Evolutionary conservation across 2,797 vertebrate species (phyloP), one percentile per base, ranked within the genome.

Genomic region (Pachyuromys duprasi): DNA sequence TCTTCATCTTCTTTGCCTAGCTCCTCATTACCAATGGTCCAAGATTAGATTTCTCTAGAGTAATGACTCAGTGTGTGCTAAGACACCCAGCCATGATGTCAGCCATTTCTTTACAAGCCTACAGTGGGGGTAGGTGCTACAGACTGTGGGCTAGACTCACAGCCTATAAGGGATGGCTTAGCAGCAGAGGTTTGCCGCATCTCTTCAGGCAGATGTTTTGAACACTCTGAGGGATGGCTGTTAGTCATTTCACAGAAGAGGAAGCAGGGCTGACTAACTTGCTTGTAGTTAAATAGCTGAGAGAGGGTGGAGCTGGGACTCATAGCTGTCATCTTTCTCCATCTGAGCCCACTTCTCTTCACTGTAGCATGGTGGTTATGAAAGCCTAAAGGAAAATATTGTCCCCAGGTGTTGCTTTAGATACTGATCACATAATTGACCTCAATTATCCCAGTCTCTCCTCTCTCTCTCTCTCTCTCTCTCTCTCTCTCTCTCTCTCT

Each of bases 41-140:
- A 70, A 96, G 65, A 78, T 67, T 78, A 96, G 74, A 90, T 80
- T 42, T 45, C 79, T 81, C 95, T 13, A 31, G 81, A 95, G 62
- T 14, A 81, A 94, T 92, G 91, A 96, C 72, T 97, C 88, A 95
- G 18, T 26, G 53, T 33, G n/a, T 72, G 81, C 76, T 95, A 42
- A 96, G 84, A 92, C 76, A 42, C n/a, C 24, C 20, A 88, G 60
- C 65, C 20, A 60, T 90, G 75, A 91, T 62, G 31, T 93, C 87
- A 74, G 70, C 14, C 20, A 65, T 74, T 74, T 79, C 82, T 84
- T 80, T 49, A 89, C 36, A 70, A 79, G 63, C 75, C 78, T 26
- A 70, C 69, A 70, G 17, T 39, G 33, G 49, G 60, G 39, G 3
- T 0, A 5, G 78, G 39, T 55, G 12, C 28, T 88, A 12, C 8